Evolutionary conservation across 92 coral and sea anemone genomes (phyloP).

Genomic region (Umimayanthus chanpuru): DNA sequence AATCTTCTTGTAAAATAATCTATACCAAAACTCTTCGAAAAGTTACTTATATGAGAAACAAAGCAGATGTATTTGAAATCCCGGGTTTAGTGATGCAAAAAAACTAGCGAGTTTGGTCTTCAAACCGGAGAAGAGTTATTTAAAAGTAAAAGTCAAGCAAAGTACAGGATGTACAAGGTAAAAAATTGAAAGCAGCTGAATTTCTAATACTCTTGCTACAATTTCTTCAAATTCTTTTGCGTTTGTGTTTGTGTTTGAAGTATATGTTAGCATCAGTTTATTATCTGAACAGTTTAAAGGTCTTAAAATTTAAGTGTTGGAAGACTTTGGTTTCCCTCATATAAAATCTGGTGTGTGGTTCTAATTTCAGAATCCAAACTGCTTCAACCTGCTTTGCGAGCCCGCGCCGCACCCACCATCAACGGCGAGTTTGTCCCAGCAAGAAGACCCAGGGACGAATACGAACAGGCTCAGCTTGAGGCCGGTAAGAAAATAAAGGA

Average conservation of each 20-base stretch:
- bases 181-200: background rate
- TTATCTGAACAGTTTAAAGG: background rate
- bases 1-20: background rate
- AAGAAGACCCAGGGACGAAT: slow-evolving; percentile 3
- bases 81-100: too few species aligned
- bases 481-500: background rate
- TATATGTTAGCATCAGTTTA: background rate
- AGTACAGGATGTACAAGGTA: background rate
- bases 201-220: background rate
- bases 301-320: background rate
- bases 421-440: slow-evolving; percentile 18
- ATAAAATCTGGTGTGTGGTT: background rate
- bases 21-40: background rate
- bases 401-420: slow-evolving; percentile 12
- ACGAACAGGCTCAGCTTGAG: background rate
- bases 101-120: background rate
- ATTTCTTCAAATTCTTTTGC: background rate
- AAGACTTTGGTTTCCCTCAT: background rate
- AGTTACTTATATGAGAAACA: too few species aligned
- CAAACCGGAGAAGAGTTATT: background rate
- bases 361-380: slow-evolving; percentile 4
- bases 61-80: background rate
- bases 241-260: background rate
- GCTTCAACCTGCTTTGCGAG: slow-evolving; percentile 30
- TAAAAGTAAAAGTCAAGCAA: background rate